Percentiles rank a stretch among this genome's conserved stretches.
Conservation (phyloP, 2,888 invertebrate genomes). For the Rhagium mordax region DNA sequence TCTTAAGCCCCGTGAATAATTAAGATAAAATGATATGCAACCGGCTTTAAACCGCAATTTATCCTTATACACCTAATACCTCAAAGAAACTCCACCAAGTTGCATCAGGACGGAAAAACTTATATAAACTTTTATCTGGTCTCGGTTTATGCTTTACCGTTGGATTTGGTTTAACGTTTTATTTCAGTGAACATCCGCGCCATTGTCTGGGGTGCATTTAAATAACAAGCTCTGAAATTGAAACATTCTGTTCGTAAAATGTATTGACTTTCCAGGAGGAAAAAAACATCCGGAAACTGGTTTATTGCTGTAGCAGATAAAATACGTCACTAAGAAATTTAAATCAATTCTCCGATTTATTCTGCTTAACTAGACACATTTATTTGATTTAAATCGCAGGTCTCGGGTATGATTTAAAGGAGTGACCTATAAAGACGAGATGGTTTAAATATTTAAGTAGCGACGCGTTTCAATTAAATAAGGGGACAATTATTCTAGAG, state of each 20-base stretch:
- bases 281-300: not conserved
- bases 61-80: not conserved
- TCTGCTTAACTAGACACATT: not conserved
- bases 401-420: not conserved
- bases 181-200: conserved; percentile 10
- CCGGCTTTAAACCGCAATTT: not conserved
- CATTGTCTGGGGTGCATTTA: conserved; percentile 18
- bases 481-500: too few species aligned
- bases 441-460: not conserved
- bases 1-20: not conserved
- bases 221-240: conserved; percentile 25
- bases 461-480: too few species aligned
- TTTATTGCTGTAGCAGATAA: not conserved
- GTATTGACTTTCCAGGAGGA: conserved; percentile 9
- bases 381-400: not conserved
- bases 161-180: conserved; percentile 14
- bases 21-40: not conserved
- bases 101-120: conserved; percentile 9
- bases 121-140: conserved; percentile 20
- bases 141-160: conserved; percentile 7
- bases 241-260: conserved; percentile 11
- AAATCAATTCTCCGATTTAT: not conserved
- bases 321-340: not conserved
- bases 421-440: not conserved
- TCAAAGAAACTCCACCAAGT: not conserved